These are phyloP conservation scores for Eueides isabella DNA, from an alignment of 1,140 invertebrate genomes.

Conservation along the genomic window DNA sequence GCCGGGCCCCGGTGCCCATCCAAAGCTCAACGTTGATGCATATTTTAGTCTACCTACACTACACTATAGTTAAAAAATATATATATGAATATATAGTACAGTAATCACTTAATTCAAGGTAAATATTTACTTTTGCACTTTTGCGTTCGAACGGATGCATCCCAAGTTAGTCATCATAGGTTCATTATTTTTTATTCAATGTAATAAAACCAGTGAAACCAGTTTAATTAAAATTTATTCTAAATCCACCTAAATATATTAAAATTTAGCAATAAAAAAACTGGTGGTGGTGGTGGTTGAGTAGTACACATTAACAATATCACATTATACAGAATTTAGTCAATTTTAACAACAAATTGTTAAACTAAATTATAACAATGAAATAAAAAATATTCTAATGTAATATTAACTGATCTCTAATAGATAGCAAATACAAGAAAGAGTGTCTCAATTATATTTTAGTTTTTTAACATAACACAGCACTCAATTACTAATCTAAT, in stretches of 20 bases:
- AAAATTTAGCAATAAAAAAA: slow-evolving; percentile 40
- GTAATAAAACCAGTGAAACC: not conserved
- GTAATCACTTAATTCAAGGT: too few relatives aligned
- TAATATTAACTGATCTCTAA: not conserved
- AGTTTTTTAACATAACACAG: slow-evolving; percentile 38
- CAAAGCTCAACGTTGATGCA: too few relatives aligned
- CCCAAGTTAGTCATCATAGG: not conserved
- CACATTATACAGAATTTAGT: slow-evolving; percentile 41
- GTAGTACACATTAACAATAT: slow-evolving; percentile 38
- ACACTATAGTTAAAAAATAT: too few relatives aligned
- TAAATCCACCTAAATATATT: slow-evolving; percentile 38
- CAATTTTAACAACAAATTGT: slow-evolving; percentile 15
- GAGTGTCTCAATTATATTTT: slow-evolving; percentile 16
- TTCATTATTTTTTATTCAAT: not conserved
- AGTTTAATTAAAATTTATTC: slow-evolving; percentile 30
- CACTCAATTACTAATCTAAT: slow-evolving; percentile 38
- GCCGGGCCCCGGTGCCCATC: too few relatives aligned
- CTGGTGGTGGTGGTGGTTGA: slow-evolving; percentile 23
- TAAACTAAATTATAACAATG: slow-evolving; percentile 7
- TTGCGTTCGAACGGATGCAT: not conserved
- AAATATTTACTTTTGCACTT: too few relatives aligned
- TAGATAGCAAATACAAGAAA: not conserved
- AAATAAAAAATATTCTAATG: not conserved
- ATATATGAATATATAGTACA: too few relatives aligned
- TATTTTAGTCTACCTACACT: too few relatives aligned